phyloP scores from a whole-genome alignment of 2,797 vertebrate species.

The Tapera naevia region DNA sequence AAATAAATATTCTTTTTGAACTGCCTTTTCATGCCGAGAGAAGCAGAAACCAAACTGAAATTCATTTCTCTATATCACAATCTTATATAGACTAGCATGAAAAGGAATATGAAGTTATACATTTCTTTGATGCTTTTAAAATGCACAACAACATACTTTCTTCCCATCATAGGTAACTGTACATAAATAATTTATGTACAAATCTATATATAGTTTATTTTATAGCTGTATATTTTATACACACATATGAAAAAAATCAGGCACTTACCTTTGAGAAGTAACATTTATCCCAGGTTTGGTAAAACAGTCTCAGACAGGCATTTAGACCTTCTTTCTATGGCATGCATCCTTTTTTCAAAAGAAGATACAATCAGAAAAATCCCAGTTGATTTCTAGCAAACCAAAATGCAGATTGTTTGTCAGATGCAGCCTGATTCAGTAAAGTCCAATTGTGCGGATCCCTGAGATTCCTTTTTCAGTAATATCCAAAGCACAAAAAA shows the following conservation, averaged over 20 bases:
- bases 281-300: slow-evolving; percentile 72
- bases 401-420: slow-evolving; percentile 63
- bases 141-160: background rate
- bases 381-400: slow-evolving; percentile 55
- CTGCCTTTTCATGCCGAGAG: background rate
- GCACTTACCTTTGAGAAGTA: slow-evolving; percentile 76
- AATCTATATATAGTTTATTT: background rate
- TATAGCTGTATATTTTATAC: background rate
- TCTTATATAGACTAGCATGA: background rate
- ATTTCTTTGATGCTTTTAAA: background rate
- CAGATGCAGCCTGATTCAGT: slow-evolving; percentile 71
- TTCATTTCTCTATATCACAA: background rate
- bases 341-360: slow-evolving; percentile 70
- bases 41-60: slow-evolving; percentile 1
- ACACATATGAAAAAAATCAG: background rate
- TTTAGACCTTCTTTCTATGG: slow-evolving; percentile 54
- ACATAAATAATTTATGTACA: background rate
- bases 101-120: slow-evolving; percentile 59
- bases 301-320: slow-evolving; percentile 64
- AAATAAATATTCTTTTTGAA: background rate
- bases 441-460: slow-evolving; percentile 67
- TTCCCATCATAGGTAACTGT: background rate
- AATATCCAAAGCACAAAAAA: slow-evolving; percentile 74
- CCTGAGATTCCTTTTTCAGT: slow-evolving; percentile 71
- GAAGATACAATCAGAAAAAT: slow-evolving; percentile 62